These are phyloP conservation scores for Tapirus terrestris DNA, from an alignment of 2,113 vertebrate species.

Conservation along the genomic window DNA sequence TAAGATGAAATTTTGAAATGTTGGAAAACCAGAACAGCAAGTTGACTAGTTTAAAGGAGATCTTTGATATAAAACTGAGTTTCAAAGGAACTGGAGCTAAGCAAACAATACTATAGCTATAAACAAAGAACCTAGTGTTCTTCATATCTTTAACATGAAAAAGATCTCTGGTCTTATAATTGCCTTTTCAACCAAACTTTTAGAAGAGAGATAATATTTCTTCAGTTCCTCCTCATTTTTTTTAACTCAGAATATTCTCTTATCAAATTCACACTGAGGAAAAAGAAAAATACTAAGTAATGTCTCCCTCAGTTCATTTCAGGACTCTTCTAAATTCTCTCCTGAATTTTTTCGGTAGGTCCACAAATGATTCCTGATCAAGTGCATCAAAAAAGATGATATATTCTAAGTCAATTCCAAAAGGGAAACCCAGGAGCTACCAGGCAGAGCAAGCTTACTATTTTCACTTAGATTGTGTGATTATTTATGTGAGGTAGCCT, in stretches of 20 bases:
- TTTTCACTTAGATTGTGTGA: neutral
- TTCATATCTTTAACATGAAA: conserved; percentile 29
- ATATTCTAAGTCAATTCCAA: neutral
- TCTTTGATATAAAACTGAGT: neutral
- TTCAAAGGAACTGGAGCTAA: conserved; percentile 16
- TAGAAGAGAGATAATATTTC: neutral
- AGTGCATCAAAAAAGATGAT: neutral
- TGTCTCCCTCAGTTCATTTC: neutral
- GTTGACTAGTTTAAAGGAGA: neutral
- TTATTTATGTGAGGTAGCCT: neutral
- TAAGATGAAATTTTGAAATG: conserved; percentile 23
- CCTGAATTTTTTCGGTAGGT: neutral
- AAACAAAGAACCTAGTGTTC: neutral
- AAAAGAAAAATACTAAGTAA: neutral
- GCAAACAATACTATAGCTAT: neutral
- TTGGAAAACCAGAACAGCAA: neutral
- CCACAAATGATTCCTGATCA: neutral
- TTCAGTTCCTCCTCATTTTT: neutral
- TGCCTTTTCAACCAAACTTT: conserved; percentile 6
- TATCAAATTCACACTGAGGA: neutral
- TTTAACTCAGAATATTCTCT: neutral
- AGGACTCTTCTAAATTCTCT: neutral
- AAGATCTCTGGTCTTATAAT: neutral
- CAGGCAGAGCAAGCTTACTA: neutral
- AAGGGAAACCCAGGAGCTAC: neutral